Evolutionary conservation across 2,113 vertebrate species (phyloP).

Genomic region (Pseudorasbora parva): DNA sequence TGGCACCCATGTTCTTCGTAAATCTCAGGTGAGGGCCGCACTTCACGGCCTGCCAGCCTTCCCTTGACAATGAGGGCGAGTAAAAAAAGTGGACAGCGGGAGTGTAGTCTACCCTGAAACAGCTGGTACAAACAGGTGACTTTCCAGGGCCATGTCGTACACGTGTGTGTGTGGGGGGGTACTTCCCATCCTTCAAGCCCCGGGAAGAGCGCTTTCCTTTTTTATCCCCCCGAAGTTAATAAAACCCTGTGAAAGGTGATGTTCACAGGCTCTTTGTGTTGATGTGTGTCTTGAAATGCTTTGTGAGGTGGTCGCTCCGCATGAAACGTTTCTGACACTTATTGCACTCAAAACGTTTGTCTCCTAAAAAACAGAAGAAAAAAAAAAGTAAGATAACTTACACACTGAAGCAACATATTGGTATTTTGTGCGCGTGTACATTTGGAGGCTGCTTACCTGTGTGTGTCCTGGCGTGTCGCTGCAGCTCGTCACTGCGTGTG

Average conservation of each 20-base stretch:
- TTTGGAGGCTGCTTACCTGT: constrained; percentile 79
- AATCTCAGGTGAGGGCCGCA: constrained; percentile 1
- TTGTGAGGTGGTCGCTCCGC: constrained; percentile 97
- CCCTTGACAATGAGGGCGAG: constrained; percentile 25
- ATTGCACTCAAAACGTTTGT: constrained; percentile 95
- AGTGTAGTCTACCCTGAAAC: constrained; percentile 16
- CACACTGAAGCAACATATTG: not conserved
- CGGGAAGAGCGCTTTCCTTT: not conserved
- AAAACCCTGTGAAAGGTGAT: not conserved
- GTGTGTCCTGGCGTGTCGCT: constrained; percentile 93
- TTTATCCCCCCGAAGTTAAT: not conserved
- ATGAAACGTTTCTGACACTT: constrained; percentile 99
- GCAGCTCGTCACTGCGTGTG: constrained; percentile 93
- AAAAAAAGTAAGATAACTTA: not conserved
- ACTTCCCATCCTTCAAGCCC: not conserved
- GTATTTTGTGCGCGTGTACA: too few relatives aligned
- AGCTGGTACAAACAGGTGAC: not conserved
- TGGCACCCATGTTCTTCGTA: not conserved
- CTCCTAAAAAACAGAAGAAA: constrained; percentile 76
- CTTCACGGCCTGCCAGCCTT: constrained; percentile 23
- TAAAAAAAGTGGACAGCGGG: constrained; percentile 20
- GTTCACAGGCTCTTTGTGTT: constrained; percentile 97
- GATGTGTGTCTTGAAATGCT: constrained; percentile 98
- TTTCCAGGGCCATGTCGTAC: constrained; percentile 6
- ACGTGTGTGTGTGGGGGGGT: not conserved